Evolutionary conservation across 2,113 vertebrate genomes (phyloP).

Genomic region (Laterallus jamaicensis): DNA sequence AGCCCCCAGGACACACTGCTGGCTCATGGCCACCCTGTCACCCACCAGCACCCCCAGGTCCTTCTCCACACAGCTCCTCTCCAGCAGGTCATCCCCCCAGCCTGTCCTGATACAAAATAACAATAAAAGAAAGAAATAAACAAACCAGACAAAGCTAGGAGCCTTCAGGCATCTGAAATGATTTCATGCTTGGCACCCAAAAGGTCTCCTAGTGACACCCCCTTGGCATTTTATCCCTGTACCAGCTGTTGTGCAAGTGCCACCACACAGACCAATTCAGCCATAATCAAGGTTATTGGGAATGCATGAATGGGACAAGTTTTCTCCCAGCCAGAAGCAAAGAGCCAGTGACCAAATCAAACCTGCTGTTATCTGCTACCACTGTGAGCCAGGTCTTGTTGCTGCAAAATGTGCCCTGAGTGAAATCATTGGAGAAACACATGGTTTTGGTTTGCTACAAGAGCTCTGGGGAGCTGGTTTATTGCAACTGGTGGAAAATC

Average conservation of each 20-base stretch:
- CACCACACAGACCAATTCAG: background rate
- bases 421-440: fast-evolving
- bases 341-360: background rate
- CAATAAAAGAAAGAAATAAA: background rate
- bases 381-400: background rate
- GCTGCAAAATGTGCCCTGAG: background rate
- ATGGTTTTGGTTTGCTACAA: background rate
- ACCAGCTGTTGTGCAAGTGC: background rate
- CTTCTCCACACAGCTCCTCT: no score
- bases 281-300: background rate
- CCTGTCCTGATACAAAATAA: no score
- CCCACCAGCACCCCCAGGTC: no score
- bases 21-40: no score
- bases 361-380: background rate
- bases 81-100: no score
- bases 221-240: background rate
- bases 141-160: background rate
- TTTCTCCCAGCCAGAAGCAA: background rate
- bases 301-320: background rate
- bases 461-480: background rate
- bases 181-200: background rate
- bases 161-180: background rate
- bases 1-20: no score
- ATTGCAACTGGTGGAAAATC: background rate
- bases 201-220: background rate